Evolutionary conservation across 2,888 invertebrate species (phyloP), one percentile per base, ranked within the genome.

Genomic region (Uloborus plumipes): DNA sequence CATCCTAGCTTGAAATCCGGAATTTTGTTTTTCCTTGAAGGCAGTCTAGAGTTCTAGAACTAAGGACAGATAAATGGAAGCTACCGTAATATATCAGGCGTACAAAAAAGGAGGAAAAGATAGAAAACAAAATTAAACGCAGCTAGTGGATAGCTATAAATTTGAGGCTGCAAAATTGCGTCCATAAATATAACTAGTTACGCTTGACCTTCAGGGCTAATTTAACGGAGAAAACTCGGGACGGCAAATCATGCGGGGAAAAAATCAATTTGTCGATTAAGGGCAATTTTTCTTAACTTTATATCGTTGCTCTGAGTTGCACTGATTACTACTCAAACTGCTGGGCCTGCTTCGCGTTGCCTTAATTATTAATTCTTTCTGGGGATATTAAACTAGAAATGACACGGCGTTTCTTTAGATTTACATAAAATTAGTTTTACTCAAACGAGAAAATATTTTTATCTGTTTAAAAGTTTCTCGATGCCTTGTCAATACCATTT

Each of bases 241-340:
- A 78, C 78, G 72, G 72, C 78, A 78, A 78, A 78, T 78, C 78
- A 78, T 66, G 72, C 58, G 65, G 13, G 26, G 18, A 39, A 78
- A 78, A 78, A 78, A 78, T 78, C 78, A 78, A 72, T 78, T 78
- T 72, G 71, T 78, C 71, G 64, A 78, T 78, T 72, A 78, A 78
- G 72, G 59, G 66, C 72, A 72, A 71, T 65, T 78, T 78, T 72
- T 71, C 78, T 72, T 20, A 22, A 47, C 14, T 55, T 70, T 47
- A 59, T 7, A 78, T 78, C 72, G 51, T 70, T 78, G 71, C 65
- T 66, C 22, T 55, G 64, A 39, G 15, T 70, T 49, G n/a, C 64
- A 77, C 67, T 70, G 62, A 70, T 77, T 55, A 71, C 53, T 50
- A 70, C 26, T 47, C 31, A 64, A 70, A 64, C 55, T 76, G 26